A percentile compares a stretch with the other conserved stretches of the same genome.
These are phyloP conservation scores for Microcebus ravelobensis DNA, from an alignment of 2,113 vertebrate genomes.

Conservation along the genomic window DNA sequence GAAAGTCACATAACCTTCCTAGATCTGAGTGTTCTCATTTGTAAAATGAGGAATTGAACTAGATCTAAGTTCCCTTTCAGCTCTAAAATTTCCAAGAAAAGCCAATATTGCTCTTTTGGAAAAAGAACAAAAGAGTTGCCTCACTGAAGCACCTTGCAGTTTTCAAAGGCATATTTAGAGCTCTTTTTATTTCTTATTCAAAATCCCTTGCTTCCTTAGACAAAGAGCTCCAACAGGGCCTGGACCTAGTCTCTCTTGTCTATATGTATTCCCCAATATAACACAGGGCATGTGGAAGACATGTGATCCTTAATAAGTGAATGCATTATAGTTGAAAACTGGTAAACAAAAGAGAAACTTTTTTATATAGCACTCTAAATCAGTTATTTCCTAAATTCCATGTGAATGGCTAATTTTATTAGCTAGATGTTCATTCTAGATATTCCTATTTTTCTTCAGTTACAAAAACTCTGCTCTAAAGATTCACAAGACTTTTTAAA, in stretches of 20 bases:
- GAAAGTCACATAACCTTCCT: background rate
- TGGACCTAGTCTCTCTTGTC: background rate
- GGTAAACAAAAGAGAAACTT: background rate
- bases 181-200: background rate
- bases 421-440: background rate
- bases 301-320: background rate
- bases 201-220: background rate
- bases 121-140: background rate
- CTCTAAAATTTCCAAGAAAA: slow-evolving; percentile 45
- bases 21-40: background rate
- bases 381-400: background rate
- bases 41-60: background rate
- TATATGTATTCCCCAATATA: no score
- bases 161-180: background rate
- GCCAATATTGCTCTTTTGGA: background rate
- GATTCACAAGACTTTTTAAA: background rate
- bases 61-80: background rate
- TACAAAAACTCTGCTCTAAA: background rate
- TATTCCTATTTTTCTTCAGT: background rate
- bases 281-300: background rate
- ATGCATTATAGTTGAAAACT: background rate
- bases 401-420: background rate
- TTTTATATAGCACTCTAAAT: background rate
- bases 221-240: background rate
- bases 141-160: background rate